Percentiles rank a stretch among this genome's conserved stretches.
These are phyloP conservation scores for Lepidochrysops patricia DNA, from an alignment of 2,888 invertebrate species.

Conservation along the genomic window DNA sequence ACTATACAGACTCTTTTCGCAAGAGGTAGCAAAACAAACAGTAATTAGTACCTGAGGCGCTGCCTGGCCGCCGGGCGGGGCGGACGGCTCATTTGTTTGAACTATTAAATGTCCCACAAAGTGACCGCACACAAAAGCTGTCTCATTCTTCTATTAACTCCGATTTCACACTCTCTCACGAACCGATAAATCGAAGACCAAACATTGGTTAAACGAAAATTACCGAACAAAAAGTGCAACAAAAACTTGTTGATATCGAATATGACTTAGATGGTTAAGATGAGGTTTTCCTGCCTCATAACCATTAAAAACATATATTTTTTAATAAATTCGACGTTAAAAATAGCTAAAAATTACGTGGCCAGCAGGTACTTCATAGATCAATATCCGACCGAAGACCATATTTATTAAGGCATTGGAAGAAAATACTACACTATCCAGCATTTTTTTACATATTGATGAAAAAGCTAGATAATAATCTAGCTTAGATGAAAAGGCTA, in stretches of 20 bases:
- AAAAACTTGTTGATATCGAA: conserved; percentile 45
- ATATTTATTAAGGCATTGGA: no score
- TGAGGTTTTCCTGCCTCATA: not conserved
- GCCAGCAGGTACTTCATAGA: no score
- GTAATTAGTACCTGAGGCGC: not conserved
- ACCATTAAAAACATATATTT: no score
- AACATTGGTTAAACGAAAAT: conserved; percentile 73
- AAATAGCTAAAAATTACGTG: no score
- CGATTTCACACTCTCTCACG: conserved; percentile 73
- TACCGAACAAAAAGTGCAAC: conserved; percentile 61
- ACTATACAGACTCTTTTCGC: no score
- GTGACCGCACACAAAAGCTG: conserved; percentile 65
- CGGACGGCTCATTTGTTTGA: not conserved
- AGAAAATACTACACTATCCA: no score
- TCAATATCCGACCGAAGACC: no score
- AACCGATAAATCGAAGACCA: conserved; percentile 74
- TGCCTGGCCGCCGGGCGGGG: not conserved
- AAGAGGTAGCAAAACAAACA: not conserved
- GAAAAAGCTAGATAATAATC: no score
- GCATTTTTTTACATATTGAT: no score
- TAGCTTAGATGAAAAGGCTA: no score
- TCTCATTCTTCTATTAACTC: conserved; percentile 68
- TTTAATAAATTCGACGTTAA: no score
- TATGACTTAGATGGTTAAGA: conserved; percentile 27
- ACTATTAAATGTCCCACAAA: conserved; percentile 31